These are phyloP conservation scores for Tigriopus californicus DNA, from an alignment of 2,888 invertebrate genomes.

Conservation along the genomic window DNA sequence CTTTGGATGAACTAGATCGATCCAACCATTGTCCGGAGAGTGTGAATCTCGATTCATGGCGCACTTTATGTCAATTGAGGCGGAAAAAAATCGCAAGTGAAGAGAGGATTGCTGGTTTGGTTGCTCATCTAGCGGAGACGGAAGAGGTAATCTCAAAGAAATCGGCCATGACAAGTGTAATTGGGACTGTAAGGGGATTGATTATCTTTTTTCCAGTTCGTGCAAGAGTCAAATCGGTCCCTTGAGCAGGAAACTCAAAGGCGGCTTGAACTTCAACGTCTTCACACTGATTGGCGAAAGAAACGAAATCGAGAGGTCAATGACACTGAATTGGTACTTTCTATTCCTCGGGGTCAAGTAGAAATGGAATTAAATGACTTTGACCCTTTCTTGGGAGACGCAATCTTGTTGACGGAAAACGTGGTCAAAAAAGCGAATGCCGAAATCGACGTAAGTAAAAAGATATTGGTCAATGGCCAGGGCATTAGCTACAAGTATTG, in stretches of 20 bases:
- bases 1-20: slow-evolving; percentile 4
- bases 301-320: neutral
- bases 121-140: neutral
- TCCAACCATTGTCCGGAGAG: slow-evolving; percentile 3
- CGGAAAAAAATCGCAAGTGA: slow-evolving; percentile 1
- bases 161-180: neutral
- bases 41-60: slow-evolving; percentile 11
- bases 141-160: neutral
- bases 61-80: neutral
- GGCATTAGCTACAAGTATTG: too few species aligned
- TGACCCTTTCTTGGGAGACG: neutral
- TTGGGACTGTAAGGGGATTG: neutral
- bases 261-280: too few species aligned
- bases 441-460: neutral
- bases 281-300: neutral
- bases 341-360: slow-evolving; percentile 2
- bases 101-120: neutral
- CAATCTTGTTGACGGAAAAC: neutral
- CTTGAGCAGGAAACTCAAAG: too few species aligned
- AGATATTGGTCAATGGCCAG: too few species aligned
- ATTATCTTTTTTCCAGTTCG: too few species aligned
- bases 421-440: neutral
- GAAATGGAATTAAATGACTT: neutral
- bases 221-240: too few species aligned
- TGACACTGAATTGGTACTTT: neutral